Evolutionary conservation across 2,113 vertebrate species (phyloP), one percentile per base, ranked within the genome.

Genomic region (Montifringilla adamsi): DNA sequence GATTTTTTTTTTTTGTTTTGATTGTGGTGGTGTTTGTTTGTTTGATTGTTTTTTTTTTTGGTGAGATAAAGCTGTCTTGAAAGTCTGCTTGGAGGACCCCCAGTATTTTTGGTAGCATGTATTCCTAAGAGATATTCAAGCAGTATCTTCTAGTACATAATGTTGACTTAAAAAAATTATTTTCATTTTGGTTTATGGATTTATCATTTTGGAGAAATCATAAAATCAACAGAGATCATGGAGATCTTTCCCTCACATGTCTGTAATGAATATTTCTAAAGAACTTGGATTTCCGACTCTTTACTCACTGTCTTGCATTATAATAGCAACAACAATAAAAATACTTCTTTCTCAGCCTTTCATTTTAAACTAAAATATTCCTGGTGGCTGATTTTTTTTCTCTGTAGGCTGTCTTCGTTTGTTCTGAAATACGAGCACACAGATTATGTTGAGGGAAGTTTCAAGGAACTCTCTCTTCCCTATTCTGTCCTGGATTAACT

Each of bases 401-500:
- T 73, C 49, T 81, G 3, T 66, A 70, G 68, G 22, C 10, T 72
- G 2, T 64, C 39, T 96, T 89, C 19, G 22, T 74, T 89, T 88
- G 41, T 63, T 58, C 53, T 66, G 15, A 52, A 58, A 78, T 43
- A 12, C 0, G 1, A 93, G 73, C 69, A 75, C 24, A 26, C 6
- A 23, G 41, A 47, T 81, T 67, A 30, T 74, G 17, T 55, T 39
- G 41, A 70, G 24, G 52, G 30, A 94, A 94, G 74, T 58, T 37
- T 79, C 58, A 87, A 84, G 72, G 94, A 93, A 62, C 58, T 89
- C 27, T 64, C 35, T 76, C 44, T 77, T 22, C 39, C 10, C 15
- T 86, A 44, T 91, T 87, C 62, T 79, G 43, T 66, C 28, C 73
- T 83, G 58, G 87, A 78, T 96, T 93, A 93, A 72, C 10, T 77